These are phyloP conservation scores for Drosophila yooni DNA, from an alignment of 2,888 invertebrate species.

Conservation along the genomic window DNA sequence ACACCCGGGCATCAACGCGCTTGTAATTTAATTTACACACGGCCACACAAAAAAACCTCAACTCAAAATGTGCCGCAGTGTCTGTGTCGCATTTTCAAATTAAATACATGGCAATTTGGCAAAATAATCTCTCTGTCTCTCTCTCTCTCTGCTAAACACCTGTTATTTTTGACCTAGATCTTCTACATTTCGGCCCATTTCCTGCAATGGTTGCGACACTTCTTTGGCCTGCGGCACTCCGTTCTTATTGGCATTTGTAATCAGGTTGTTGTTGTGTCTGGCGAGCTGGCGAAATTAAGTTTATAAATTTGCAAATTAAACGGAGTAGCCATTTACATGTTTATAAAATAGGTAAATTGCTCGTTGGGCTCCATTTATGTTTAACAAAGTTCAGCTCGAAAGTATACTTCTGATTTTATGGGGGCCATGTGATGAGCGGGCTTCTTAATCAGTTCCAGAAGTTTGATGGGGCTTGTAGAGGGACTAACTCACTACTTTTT, in stretches of 20 bases:
- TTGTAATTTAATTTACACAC: constrained; percentile 75
- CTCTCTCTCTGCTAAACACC: constrained; percentile 25
- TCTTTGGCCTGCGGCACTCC: constrained; percentile 21
- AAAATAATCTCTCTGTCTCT: constrained; percentile 1
- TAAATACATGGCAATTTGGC: constrained; percentile 64
- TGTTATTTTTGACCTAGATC: constrained; percentile 40
- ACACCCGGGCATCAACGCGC: constrained; percentile 48
- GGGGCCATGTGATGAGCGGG: constrained; percentile 11
- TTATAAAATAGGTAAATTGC: constrained; percentile 25
- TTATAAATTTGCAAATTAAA: constrained; percentile 44
- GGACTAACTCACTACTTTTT: background rate
- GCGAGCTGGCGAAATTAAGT: constrained; percentile 13
- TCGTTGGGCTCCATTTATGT: constrained; percentile 30
- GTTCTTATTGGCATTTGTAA: constrained; percentile 42
- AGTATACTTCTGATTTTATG: constrained; percentile 14
- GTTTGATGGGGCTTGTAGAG: background rate
- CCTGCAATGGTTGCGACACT: constrained; percentile 29
- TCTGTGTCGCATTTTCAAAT: constrained; percentile 76
- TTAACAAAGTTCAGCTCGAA: constrained; percentile 8
- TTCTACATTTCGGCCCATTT: background rate
- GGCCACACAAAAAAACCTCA: constrained; percentile 41
- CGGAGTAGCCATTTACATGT: constrained; percentile 35
- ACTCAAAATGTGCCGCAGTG: constrained; percentile 64
- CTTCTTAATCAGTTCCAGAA: constrained; percentile 22
- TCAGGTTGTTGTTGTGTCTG: constrained; percentile 34